Conservation (phyloP, 1,140 invertebrate genomes). For the Conus ventricosus region DNA sequence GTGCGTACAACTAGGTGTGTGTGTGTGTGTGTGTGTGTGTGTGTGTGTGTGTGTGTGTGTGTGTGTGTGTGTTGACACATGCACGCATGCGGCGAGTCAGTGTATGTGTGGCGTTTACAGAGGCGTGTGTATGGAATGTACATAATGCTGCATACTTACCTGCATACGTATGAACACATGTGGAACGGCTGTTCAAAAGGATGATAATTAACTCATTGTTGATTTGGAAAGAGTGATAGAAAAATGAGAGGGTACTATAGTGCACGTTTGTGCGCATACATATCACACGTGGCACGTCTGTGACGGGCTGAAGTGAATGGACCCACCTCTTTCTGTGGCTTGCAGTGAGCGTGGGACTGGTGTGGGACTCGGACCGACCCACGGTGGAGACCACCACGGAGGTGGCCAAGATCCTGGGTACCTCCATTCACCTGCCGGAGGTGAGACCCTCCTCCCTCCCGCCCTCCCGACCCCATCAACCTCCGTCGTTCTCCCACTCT, state of each 20-base stretch:
- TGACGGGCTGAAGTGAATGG: too few relatives aligned
- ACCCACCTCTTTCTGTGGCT: too few relatives aligned
- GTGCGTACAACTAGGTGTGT: too few relatives aligned
- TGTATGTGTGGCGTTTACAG: neutral
- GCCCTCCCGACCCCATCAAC: too few relatives aligned
- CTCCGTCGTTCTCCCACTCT: too few relatives aligned
- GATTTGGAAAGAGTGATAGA: too few relatives aligned
- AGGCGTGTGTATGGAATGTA: too few relatives aligned
- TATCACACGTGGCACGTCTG: too few relatives aligned
- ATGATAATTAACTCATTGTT: too few relatives aligned
- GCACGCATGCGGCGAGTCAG: neutral
- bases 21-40: neutral
- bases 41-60: neutral
- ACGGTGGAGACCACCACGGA: slow-evolving; percentile 93
- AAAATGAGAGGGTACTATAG: too few relatives aligned
- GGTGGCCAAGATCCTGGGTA: slow-evolving; percentile 90
- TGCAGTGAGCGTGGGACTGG: slow-evolving; percentile 91
- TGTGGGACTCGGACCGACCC: slow-evolving; percentile 96
- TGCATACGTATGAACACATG: slow-evolving; percentile 82
- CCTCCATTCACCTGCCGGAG: slow-evolving; percentile 86
- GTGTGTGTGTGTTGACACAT: neutral
- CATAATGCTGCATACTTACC: neutral
- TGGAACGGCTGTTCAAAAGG: too few relatives aligned
- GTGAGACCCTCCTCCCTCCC: slow-evolving; percentile 75
- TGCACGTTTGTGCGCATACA: too few relatives aligned